These are phyloP conservation scores for Phyllotis vaccarum DNA, from an alignment of 2,797 vertebrate genomes.

Conservation along the genomic window DNA sequence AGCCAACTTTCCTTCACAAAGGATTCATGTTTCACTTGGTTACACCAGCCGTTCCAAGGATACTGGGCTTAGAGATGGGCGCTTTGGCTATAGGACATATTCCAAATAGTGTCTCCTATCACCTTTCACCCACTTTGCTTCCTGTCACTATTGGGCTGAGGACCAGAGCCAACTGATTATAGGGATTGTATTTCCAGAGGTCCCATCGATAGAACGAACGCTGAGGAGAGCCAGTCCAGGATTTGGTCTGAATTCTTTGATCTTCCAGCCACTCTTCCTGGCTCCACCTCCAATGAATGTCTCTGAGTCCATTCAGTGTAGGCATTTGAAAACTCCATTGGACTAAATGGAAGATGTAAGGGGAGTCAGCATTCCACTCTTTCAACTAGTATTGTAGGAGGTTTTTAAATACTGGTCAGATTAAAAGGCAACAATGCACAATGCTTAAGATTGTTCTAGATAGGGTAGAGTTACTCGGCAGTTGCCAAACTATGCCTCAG, in stretches of 20 bases:
- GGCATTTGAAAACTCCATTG: neutral
- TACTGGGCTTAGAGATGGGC: neutral
- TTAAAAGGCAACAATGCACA: neutral
- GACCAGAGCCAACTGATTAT: slow-evolving; percentile 6
- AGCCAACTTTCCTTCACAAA: neutral
- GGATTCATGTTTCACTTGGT: neutral
- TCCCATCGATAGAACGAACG: neutral
- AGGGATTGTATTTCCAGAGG: slow-evolving; percentile 39
- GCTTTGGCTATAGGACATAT: neutral
- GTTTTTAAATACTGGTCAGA: neutral
- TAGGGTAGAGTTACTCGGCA: neutral
- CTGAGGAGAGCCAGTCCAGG: neutral
- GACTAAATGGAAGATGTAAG: neutral
- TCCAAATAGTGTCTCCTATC: slow-evolving; percentile 19
- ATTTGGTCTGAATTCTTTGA: neutral
- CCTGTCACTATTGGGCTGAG: slow-evolving; percentile 39
- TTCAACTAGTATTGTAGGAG: neutral
- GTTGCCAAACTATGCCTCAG: neutral
- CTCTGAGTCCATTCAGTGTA: neutral
- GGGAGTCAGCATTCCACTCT: neutral
- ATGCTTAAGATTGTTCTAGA: neutral
- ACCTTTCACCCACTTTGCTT: slow-evolving; percentile 55
- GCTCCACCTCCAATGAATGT: neutral
- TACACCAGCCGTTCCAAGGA: slow-evolving; percentile 1
- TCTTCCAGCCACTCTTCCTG: neutral